These are phyloP conservation scores for Cyanoderma ruficeps DNA, from an alignment of 2,113 vertebrate species.

Conservation along the genomic window DNA sequence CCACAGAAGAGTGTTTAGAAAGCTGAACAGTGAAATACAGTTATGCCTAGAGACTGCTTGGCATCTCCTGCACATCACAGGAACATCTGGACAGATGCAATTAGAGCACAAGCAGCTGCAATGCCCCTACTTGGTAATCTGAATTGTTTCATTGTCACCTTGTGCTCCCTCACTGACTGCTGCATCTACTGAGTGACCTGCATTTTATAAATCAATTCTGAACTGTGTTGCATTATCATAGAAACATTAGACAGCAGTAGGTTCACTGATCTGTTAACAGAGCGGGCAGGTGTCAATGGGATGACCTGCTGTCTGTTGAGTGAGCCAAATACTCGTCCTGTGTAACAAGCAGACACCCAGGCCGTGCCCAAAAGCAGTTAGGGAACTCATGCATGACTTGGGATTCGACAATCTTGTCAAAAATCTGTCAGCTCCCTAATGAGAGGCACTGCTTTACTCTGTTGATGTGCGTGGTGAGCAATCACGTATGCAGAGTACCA, in stretches of 20 bases:
- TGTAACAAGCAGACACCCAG: neutral
- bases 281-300: neutral
- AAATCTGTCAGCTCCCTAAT: conserved; percentile 7
- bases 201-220: neutral
- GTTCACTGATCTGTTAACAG: neutral
- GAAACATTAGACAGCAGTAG: neutral
- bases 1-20: neutral
- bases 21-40: neutral
- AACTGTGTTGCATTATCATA: neutral
- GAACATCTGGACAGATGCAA: conserved; percentile 32
- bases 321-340: neutral
- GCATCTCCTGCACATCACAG: neutral
- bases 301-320: neutral
- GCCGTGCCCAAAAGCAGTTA: neutral
- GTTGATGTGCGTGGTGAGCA: neutral
- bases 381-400: neutral
- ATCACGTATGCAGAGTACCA: neutral
- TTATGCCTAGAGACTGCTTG: neutral
- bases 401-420: neutral
- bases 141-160: neutral
- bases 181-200: neutral
- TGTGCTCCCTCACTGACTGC: neutral
- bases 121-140: neutral
- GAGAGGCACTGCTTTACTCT: neutral
- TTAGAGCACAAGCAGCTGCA: conserved; percentile 21